Conservation (phyloP, 2,888 invertebrate genomes). For the Dexiosoma caninum region DNA sequence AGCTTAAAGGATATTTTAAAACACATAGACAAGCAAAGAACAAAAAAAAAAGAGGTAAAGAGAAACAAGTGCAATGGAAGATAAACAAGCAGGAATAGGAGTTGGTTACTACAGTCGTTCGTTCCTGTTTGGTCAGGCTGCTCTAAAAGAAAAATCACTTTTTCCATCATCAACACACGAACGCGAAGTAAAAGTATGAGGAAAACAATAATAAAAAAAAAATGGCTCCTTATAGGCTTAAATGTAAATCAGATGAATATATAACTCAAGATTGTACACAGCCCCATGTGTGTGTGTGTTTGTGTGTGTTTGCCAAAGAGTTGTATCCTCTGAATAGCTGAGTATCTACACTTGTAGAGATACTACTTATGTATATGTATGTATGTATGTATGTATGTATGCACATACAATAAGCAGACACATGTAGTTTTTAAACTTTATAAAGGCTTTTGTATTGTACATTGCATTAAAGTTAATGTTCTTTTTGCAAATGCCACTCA, state of each 20-base stretch:
- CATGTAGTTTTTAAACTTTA: background rate
- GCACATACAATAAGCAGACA: background rate
- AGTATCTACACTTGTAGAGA: no score
- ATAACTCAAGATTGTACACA: no score
- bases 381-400: background rate
- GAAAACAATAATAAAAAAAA: background rate
- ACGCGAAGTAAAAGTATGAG: background rate
- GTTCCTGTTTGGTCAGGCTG: slow-evolving; percentile 23
- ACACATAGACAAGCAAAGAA: background rate
- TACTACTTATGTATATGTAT: background rate
- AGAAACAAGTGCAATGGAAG: slow-evolving; percentile 22
- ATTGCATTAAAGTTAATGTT: slow-evolving; percentile 58
- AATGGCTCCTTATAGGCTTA: slow-evolving; percentile 37
- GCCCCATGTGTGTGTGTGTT: no score
- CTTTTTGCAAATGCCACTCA: slow-evolving; percentile 49
- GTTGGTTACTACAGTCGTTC: background rate
- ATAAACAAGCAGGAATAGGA: background rate
- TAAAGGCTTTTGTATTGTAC: slow-evolving; percentile 50
- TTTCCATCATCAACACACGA: slow-evolving; percentile 19
- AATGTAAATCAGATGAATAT: slow-evolving; percentile 5
- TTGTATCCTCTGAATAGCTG: background rate
- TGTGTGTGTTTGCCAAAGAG: no score
- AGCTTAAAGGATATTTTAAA: slow-evolving; percentile 46
- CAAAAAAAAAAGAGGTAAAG: slow-evolving; percentile 6
- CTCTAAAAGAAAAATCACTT: slow-evolving; percentile 3